Evolutionary conservation across 2,113 vertebrate genomes (phyloP), one percentile per base, ranked within the genome.

Genomic region (Rhabdornis inornatus): DNA sequence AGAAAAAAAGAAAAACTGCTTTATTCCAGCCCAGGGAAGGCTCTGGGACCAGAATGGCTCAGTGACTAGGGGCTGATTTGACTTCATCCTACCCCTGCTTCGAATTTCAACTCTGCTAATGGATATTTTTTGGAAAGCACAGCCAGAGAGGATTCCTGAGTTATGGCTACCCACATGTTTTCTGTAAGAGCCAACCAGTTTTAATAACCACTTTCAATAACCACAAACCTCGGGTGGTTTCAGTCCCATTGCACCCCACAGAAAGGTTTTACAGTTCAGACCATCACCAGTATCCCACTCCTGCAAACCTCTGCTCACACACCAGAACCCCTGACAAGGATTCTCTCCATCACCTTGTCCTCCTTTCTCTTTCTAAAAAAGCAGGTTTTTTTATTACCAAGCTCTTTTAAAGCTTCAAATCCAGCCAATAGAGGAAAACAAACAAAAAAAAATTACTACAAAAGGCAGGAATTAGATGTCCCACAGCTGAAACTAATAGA

Each of bases 401-500:
- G 45, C 27, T 11, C 13, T 70, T 83, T 74, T 69, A n/a, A 77
- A 64, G 40, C 24, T 94, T 76, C 68, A 92, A 72, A 76, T 30
- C 33, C 5, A 77, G 20, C 19, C 56, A 91, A 69, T 0, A 74
- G 42, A 56, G 64, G 21, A 63, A 71, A 70, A 87, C 44, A 49
- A 61, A 27, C 1, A 60, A n/a, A 42, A 10, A 33, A 30, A 2
- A 6, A 55, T 11, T n/a, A 25, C 85, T 70, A 77, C 59, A 65
- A 91, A 92, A 92, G 66, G 70, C 80, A 50, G 37, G 50, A 55
- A 33, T 88, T 33, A 19, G 24, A 78, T 90, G 39, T 66, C 64
- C 52, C 64, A 86, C 0, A 31, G 68, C 88, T 96, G 92, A 88
- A 95, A 93, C 33, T 89, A 94, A 95, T 88, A 78, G 53, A 94